Conservation (phyloP, 2,113 vertebrate genomes). For the Zosterops lateralis region DNA sequence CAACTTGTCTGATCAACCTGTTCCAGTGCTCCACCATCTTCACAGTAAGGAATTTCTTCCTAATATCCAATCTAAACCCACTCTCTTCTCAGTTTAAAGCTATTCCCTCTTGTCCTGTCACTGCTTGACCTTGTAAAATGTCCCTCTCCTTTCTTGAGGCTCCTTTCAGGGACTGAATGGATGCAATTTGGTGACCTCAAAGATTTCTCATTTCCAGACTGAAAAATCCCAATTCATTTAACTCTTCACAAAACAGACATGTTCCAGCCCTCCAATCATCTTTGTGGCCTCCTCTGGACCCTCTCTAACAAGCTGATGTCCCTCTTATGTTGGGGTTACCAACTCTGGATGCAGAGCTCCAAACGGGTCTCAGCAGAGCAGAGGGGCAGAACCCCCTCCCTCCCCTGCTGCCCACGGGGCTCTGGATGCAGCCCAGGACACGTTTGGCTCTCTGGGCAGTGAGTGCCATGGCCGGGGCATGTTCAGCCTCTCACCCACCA, state of each 20-base stretch:
- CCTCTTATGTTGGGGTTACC: fast-evolving
- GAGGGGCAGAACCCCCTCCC: neutral
- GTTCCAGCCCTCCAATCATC: neutral
- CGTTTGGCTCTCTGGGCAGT: neutral
- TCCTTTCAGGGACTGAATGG: neutral
- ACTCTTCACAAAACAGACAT: neutral
- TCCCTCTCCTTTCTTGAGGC: neutral
- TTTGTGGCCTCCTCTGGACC: neutral
- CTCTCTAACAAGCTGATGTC: neutral
- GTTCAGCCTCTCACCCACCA: neutral
- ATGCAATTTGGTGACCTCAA: neutral
- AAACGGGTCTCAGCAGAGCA: neutral
- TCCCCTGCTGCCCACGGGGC: fast-evolving
- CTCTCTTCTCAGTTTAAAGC: neutral
- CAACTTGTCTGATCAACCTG: neutral
- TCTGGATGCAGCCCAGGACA: neutral
- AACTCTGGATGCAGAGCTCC: fast-evolving
- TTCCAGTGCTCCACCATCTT: neutral
- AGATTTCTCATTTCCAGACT: neutral
- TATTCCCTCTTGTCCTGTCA: neutral
- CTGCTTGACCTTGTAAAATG: neutral
- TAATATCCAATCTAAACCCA: neutral
- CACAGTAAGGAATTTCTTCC: neutral
- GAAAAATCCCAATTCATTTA: neutral
- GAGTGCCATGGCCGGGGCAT: neutral